phyloP scores from a whole-genome alignment of 2,113 vertebrate species.

The Gopherus evgoodei region DNA sequence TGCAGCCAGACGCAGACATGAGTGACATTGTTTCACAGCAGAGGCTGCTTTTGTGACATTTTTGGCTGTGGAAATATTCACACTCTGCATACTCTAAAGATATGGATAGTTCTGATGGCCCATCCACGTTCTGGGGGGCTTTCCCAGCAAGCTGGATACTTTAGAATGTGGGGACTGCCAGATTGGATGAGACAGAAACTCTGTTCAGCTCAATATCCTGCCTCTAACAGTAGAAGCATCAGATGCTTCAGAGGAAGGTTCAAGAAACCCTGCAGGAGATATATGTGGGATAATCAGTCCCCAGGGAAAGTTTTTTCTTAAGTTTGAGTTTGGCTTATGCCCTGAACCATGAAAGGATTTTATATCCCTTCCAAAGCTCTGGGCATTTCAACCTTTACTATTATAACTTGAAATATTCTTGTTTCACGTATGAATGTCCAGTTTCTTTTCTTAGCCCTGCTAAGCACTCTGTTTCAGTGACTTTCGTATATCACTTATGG shows the following conservation, averaged over 20 bases:
- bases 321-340: not conserved
- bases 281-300: not conserved
- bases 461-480: too few species aligned
- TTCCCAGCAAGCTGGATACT: not conserved
- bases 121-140: not conserved
- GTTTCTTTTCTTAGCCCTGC: not conserved
- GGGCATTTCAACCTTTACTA: not conserved
- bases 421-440: not conserved
- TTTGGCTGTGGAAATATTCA: not conserved
- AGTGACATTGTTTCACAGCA: not conserved
- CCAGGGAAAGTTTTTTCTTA: not conserved
- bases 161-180: not conserved
- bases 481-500: not conserved
- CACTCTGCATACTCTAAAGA: not conserved
- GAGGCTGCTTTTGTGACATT: not conserved
- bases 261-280: not conserved
- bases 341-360: not conserved
- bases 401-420: not conserved
- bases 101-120: not conserved
- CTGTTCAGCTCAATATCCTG: not conserved
- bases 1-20: not conserved
- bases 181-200: not conserved
- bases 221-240: not conserved
- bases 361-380: not conserved
- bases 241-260: not conserved